Base-by-base conservation (phyloP, 1,140 invertebrate genomes). In the Heliothis virescens region DNA sequence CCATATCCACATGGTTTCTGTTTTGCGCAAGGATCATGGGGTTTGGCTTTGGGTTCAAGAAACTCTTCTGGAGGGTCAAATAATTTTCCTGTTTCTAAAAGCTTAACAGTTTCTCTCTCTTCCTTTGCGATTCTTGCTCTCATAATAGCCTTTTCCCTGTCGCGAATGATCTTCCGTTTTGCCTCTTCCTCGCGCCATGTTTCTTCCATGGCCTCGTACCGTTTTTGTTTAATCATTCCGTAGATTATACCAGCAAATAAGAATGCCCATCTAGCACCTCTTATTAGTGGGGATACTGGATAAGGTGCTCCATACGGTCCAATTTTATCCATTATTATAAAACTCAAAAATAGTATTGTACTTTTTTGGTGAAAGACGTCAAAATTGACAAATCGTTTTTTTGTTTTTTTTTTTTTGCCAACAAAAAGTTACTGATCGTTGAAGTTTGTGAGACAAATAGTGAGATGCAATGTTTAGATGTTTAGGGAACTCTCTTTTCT, bases 231-330 rank as follows among this genome's bases (percentile, higher is more conserved):
- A 0, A 71, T 79, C 15, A 80, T n/a, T 10, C 86, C 94, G 48
- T 93, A 92, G 15, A 94, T 47, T n/a, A 94, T 89, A 41, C 94
- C 94, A 18, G 87, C 85, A 59, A 92, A 72, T 15, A 94, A 80
- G n/a, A 93, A 79, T 21, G 81, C 85, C 72, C 83, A 94, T 81
- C 94, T 85, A 18, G 80, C 29, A n/a, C 87, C 89, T 76, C 93
- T 87, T 77, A 94, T 94, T 29, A 92, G 71, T 18, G 92, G 91
- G 9, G 94, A 95, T 67, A 95, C 92, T 47, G 82, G 82, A 62
- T 89, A 79, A 0, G 92, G 92, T 9, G 89, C 86, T 18, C 92
- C 92, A 57, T 85, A 94, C 3, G 92, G 91, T 62, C 34, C 34
- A 9, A 91, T 90, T 91, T 48, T 18, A 18, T 67, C 41, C 63